These are phyloP conservation scores for Sebastes minor DNA, from an alignment of 2,797 vertebrate species.

Conservation along the genomic window DNA sequence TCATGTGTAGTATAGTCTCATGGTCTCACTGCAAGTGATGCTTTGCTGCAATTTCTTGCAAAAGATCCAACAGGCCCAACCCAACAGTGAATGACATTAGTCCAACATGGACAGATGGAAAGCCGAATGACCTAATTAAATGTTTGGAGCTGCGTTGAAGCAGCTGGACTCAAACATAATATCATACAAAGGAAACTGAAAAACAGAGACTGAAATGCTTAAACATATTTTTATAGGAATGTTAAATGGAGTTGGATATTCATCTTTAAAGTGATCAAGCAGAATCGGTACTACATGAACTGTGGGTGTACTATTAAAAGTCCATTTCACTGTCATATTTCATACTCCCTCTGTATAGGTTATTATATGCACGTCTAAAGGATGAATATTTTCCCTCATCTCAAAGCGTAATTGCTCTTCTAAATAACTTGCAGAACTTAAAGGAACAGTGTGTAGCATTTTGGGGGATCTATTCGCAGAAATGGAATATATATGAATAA, in stretches of 20 bases:
- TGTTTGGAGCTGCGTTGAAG: slow-evolving; percentile 38
- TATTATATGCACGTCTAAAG: background rate
- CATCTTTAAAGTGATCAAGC: slow-evolving; percentile 4
- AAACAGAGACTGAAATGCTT: background rate
- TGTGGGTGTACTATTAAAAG: background rate
- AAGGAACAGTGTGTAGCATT: background rate
- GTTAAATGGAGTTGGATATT: background rate
- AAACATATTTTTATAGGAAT: background rate
- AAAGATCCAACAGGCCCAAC: slow-evolving; percentile 4
- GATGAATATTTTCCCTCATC: background rate
- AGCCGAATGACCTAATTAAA: slow-evolving; percentile 63
- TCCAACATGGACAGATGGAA: slow-evolving; percentile 56
- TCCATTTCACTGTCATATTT: background rate
- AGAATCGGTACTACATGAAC: background rate
- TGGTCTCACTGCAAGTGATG: background rate
- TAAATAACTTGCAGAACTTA: background rate
- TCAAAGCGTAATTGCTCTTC: background rate
- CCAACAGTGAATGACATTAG: slow-evolving; percentile 18
- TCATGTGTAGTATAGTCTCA: background rate
- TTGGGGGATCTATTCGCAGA: background rate
- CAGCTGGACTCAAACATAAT: slow-evolving; percentile 44
- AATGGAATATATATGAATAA: background rate
- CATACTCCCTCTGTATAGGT: background rate
- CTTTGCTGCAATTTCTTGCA: slow-evolving; percentile 2
- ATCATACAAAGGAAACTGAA: slow-evolving; percentile 12